phyloP scores from a whole-genome alignment of 37 sponge, comb jelly and placozoan species.

The Eunapius fragilis region DNA sequence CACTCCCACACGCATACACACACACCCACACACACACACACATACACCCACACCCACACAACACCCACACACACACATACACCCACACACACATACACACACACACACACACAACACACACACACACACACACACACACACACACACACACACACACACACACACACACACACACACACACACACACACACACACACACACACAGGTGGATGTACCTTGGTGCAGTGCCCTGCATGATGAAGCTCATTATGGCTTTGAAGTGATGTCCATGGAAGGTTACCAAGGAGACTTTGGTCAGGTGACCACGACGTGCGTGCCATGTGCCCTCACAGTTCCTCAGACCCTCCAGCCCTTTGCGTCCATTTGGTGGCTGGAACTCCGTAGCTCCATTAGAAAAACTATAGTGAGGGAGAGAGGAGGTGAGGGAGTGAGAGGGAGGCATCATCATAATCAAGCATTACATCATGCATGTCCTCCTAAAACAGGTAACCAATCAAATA shows the following conservation, averaged over 20 bases:
- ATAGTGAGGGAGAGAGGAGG: background rate
- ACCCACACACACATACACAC: too few relatives aligned
- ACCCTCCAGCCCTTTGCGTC: slow-evolving; percentile 81
- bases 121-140: background rate
- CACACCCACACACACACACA: too few relatives aligned
- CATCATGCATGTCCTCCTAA: too few relatives aligned
- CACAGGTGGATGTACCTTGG: slow-evolving; percentile 52
- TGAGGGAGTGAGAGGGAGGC: too few relatives aligned
- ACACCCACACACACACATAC: too few relatives aligned
- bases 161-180: background rate
- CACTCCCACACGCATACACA: too few relatives aligned
- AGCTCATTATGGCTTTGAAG: slow-evolving; percentile 93
- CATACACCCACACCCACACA: too few relatives aligned
- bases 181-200: background rate
- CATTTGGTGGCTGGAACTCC: slow-evolving; percentile 63
- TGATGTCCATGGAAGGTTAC: slow-evolving; percentile 90
- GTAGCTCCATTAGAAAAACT: slow-evolving; percentile 64
- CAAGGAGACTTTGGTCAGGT: slow-evolving; percentile 84
- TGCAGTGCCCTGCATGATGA: slow-evolving; percentile 82
- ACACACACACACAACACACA: background rate
- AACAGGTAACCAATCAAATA: too few relatives aligned
- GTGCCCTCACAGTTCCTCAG: slow-evolving; percentile 80
- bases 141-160: background rate
- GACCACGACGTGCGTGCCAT: slow-evolving; percentile 76
- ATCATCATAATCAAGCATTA: too few relatives aligned